These are phyloP conservation scores for Petaurus breviceps DNA, from an alignment of 2,113 vertebrate species.

Conservation along the genomic window DNA sequence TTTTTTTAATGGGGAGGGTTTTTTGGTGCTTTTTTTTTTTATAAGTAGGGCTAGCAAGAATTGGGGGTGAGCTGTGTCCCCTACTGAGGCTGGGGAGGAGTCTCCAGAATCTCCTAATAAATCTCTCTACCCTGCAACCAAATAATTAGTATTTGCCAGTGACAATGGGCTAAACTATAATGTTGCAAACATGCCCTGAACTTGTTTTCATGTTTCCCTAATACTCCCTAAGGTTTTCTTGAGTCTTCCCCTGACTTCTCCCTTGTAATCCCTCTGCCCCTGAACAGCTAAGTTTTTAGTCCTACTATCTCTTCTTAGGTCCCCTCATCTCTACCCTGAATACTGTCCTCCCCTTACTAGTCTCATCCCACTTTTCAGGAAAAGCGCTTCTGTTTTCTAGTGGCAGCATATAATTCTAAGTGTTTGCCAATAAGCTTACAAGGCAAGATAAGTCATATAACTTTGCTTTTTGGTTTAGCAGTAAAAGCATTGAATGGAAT, in stretches of 20 bases:
- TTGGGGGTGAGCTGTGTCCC: neutral
- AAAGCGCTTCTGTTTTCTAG: conserved; percentile 1
- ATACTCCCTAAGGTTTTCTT: neutral
- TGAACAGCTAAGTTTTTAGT: neutral
- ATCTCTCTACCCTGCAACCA: neutral
- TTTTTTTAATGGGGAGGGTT: neutral
- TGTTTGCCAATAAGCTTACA: neutral
- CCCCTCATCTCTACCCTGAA: neutral
- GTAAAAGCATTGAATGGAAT: neutral
- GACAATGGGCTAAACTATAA: neutral
- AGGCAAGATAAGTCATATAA: neutral
- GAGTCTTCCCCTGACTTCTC: neutral
- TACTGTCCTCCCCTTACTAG: neutral
- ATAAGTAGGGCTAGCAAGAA: neutral
- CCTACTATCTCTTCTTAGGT: neutral
- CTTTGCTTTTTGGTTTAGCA: neutral
- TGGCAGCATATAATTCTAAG: neutral
- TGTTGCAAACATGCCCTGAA: conserved; percentile 12
- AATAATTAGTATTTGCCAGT: conserved; percentile 26
- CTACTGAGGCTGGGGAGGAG: neutral
- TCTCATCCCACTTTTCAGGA: neutral
- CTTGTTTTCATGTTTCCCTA: neutral
- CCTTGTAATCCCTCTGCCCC: neutral
- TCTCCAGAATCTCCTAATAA: conserved; percentile 21
- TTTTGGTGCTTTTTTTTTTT: neutral